These are phyloP conservation scores for Meteorus sp. DNA, from an alignment of 1,140 invertebrate genomes.

Conservation along the genomic window DNA sequence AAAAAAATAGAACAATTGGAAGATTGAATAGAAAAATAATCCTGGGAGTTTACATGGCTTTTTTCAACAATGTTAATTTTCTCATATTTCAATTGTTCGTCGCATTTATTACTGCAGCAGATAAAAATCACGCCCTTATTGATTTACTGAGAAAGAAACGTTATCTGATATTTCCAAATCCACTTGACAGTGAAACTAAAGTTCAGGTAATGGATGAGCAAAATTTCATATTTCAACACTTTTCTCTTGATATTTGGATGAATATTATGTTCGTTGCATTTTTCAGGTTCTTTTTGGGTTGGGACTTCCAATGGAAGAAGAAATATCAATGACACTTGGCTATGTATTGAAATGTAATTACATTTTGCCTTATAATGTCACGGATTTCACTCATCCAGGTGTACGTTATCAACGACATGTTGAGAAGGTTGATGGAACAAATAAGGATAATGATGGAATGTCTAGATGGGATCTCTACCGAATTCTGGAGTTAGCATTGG, in stretches of 20 bases:
- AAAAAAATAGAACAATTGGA: no score
- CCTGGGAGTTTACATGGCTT: no score
- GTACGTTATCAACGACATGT: conserved; percentile 37
- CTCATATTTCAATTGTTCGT: no score
- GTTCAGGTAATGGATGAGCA: no score
- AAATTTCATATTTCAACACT: no score
- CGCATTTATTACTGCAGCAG: neutral
- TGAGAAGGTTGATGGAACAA: neutral
- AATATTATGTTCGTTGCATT: neutral
- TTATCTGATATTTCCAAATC: conserved; percentile 43
- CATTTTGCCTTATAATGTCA: conserved; percentile 50
- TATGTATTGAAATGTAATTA: conserved; percentile 56
- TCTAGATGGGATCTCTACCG: conserved; percentile 64
- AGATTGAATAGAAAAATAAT: no score
- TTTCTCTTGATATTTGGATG: neutral
- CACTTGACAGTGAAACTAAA: conserved; percentile 45
- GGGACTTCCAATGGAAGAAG: conserved; percentile 43
- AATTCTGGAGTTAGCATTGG: conserved; percentile 60
- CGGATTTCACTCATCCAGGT: conserved; percentile 42
- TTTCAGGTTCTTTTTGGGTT: conserved; percentile 43
- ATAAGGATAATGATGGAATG: conserved; percentile 38
- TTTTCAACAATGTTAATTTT: no score
- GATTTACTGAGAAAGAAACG: conserved; percentile 33
- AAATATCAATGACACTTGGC: conserved; percentile 47
- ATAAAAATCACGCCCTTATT: conserved; percentile 20